Evolutionary conservation across 2,888 invertebrate species (phyloP), one percentile per base, ranked within the genome.

Genomic region (Acrobasis consociella): DNA sequence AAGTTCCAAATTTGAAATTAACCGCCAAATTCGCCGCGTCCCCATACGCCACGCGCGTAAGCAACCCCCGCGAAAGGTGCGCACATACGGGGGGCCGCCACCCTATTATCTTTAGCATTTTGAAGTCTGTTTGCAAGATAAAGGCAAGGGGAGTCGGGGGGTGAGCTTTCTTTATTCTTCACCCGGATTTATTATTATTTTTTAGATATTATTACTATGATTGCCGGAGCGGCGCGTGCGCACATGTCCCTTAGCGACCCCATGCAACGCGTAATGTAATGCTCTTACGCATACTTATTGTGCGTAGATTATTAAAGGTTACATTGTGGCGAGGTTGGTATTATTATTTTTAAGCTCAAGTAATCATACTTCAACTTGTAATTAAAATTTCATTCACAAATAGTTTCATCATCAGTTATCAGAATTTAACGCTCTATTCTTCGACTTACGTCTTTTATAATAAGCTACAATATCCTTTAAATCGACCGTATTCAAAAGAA

Each of bases 111-210:
- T 92, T 92, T 89, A 89, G 83, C 89, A 90, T 88, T 87, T 86
- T 81, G 83, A 91, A 91, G 90, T 91, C 90, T 91, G 87, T 87
- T 87, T 87, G 90, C 92, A 92, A 92, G 92, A 92, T 91, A 92
- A 92, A 92, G 91, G 90, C 87, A 87, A 86, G 83, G 86, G 89
- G 87, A 85, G 83, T 81, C 79, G 80, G 89, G 90, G 91, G 91
- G 87, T 89, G 89, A 89, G 62, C 87, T 91, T 91, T 91, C 91
- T 91, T 92, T 91, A 91, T 91, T 91, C 91, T 87, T 92, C 91
- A 87, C 86, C 89, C 87, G 90, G 88, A 89, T 91, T 91, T 92
- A 92, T 92, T 92, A 91, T 92, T 91, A 91, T 91, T 92, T 91
- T 92, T 91, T 91, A 89, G 90, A 88, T 91, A 92, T 91, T 91